A percentile compares a stretch with the other conserved stretches of the same genome.
These are phyloP conservation scores for Jaculus jaculus DNA, from an alignment of 2,113 vertebrate genomes.

Conservation along the genomic window DNA sequence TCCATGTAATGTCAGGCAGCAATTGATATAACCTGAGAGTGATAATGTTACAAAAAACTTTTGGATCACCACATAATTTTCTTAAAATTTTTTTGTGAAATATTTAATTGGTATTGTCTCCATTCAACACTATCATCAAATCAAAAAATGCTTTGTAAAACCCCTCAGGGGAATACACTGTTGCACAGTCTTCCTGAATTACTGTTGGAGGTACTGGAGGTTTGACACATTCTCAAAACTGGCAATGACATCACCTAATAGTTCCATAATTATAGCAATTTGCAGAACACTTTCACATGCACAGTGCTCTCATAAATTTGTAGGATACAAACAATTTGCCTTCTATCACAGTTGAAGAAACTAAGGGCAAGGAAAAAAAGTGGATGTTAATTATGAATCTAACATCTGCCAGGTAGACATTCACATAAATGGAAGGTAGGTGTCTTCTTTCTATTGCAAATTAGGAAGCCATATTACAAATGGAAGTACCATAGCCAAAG, in stretches of 20 bases:
- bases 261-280: not conserved
- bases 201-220: not conserved
- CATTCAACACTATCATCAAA: not conserved
- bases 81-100: not conserved
- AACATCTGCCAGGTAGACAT: not conserved
- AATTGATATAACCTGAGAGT: not conserved
- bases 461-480: not conserved
- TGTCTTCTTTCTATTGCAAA: not conserved
- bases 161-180: not conserved
- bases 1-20: not conserved
- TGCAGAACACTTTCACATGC: not conserved
- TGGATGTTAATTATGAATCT: not conserved
- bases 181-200: not conserved
- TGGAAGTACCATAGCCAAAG: not conserved
- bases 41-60: not conserved
- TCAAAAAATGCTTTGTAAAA: not conserved
- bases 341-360: not conserved
- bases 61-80: not conserved
- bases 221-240: not conserved
- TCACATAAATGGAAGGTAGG: not conserved
- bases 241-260: not conserved
- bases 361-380: not conserved
- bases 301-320: not conserved
- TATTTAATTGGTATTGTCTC: not conserved
- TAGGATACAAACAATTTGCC: not conserved